Percentiles rank a stretch among this genome's conserved stretches.
Evolutionary conservation across 2,113 vertebrate species (phyloP).

Genomic region (Apistogramma diplotaenia): DNA sequence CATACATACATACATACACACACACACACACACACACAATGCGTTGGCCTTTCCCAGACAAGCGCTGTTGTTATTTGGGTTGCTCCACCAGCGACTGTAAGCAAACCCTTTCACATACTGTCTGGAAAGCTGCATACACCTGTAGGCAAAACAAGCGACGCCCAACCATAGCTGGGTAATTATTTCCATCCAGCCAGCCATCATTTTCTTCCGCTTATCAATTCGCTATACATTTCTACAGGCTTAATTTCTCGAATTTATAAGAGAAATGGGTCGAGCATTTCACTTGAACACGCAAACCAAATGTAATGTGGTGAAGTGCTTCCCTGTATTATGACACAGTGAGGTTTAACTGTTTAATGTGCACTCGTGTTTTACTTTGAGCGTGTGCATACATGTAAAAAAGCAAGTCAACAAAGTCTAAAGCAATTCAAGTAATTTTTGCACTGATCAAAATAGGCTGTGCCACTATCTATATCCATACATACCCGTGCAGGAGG

Average conservation of each 20-base stretch:
- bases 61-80: constrained; percentile 7
- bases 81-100: not conserved
- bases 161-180: not conserved
- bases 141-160: not conserved
- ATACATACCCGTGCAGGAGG: constrained; percentile 88
- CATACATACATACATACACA: too few species aligned
- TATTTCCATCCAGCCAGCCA: not conserved
- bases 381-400: not conserved
- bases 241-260: not conserved
- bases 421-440: not conserved
- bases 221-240: not conserved
- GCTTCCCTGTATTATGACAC: not conserved
- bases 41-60: not conserved
- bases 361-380: not conserved
- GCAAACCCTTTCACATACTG: not conserved
- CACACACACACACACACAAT: too few species aligned
- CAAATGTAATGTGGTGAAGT: not conserved
- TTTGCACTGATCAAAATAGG: not conserved
- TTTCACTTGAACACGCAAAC: not conserved
- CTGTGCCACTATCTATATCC: not conserved
- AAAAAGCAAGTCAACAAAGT: not conserved
- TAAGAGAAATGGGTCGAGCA: not conserved
- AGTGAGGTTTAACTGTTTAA: not conserved
- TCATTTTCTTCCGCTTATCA: not conserved
- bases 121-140: not conserved